These are phyloP conservation scores for Manis pentadactyla DNA, from an alignment of 2,797 vertebrate species.

Conservation along the genomic window DNA sequence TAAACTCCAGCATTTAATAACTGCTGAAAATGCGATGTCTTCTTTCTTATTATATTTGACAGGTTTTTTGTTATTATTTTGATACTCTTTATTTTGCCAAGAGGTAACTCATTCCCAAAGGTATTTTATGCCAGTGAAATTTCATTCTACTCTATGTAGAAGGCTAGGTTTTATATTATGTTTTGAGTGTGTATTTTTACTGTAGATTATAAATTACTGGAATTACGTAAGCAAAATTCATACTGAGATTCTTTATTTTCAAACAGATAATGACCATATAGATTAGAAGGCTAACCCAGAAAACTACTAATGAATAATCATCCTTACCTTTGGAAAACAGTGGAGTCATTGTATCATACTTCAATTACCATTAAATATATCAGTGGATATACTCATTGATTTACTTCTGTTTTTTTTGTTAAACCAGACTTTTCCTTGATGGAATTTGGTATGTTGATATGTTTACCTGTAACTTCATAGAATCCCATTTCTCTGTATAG, in stretches of 20 bases:
- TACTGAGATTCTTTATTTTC: constrained; percentile 16
- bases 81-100: constrained; percentile 60
- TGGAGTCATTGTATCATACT: not conserved
- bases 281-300: not conserved
- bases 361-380: constrained; percentile 7
- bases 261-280: not conserved
- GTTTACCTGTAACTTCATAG: not conserved
- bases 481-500: not conserved
- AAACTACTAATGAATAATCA: constrained; percentile 30
- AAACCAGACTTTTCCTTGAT: not conserved
- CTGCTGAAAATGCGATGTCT: constrained; percentile 1
- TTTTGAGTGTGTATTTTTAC: constrained; percentile 28
- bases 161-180: constrained; percentile 1
- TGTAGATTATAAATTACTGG: constrained; percentile 39
- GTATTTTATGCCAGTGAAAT: constrained; percentile 35
- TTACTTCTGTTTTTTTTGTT: constrained; percentile 4
- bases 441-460: not conserved
- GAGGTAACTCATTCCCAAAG: constrained; percentile 39
- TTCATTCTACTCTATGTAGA: constrained; percentile 45
- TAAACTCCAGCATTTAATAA: constrained; percentile 65
- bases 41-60: constrained; percentile 48
- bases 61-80: constrained; percentile 65
- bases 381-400: not conserved
- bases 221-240: constrained; percentile 49
- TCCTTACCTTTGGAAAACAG: constrained; percentile 20